Base-by-base conservation (phyloP, 2,113 vertebrate species). In the Raja brachyura region DNA sequence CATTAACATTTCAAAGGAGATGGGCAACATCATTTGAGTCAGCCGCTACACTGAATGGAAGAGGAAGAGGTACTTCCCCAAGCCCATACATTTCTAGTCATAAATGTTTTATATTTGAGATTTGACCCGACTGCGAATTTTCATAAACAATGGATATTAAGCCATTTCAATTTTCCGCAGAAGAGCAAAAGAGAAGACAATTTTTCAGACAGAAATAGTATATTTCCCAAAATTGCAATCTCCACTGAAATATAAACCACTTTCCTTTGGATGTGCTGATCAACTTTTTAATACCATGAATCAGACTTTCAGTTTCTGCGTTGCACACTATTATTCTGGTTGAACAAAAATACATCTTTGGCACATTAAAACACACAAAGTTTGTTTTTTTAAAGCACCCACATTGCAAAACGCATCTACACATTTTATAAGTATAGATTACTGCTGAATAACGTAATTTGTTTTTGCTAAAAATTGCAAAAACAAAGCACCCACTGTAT, bases 261-360 rank as follows among this genome's bases (percentile, higher is more conserved):
- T n/a, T 88, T 61, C 56, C 10, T 18, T 1, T 4, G 14, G 59
- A 63, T 28, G 16, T 31, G 59, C 16, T 20, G 18, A 18, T 88
- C 13, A 61, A 18, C 59, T 66, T 63, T 88, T 31, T 63, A 88
- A 86, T 56, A n/a, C 5, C 0, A 63, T 59, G 63, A 68, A 92
- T 92, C 33, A 92, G 63, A 90, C 66, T 33, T 14, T 90, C 86
- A 90, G 31, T 7, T 73, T 92, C 48, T 70, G 66, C 90, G 73
- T 70, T 54, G 68, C 28, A 28, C 33, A 20, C 63, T 39, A 48
- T n/a, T 54, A 48, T 5, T 33, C 39, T 92, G 59, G 59, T n/a
- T 88, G 83, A 25, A 54, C 22, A 85, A 13, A 88, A 86, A 61
- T n/a, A 25, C n/a, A 28, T 90, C 88, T 92, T 74, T 92, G 90